These are phyloP conservation scores for Phainopepla nitens DNA, from an alignment of 2,113 vertebrate species.

Conservation along the genomic window DNA sequence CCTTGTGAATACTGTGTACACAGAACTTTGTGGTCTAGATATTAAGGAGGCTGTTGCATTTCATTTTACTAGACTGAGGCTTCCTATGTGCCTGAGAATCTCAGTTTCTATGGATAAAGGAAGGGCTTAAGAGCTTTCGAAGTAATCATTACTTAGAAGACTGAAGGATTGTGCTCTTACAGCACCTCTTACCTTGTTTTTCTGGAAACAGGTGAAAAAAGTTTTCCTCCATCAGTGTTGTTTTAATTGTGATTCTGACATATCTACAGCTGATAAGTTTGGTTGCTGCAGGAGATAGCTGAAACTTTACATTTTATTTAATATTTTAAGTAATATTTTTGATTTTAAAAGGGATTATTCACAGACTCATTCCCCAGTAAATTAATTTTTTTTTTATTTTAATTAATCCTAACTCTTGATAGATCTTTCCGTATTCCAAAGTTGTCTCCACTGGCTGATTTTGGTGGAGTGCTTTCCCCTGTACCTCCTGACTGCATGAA, in stretches of 20 bases:
- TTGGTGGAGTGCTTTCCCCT: background rate
- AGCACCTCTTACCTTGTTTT: background rate
- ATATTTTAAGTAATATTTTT: background rate
- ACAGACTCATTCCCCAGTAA: rapidly evolving
- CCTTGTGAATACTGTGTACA: background rate
- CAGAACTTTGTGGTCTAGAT: background rate
- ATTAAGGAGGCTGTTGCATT: background rate
- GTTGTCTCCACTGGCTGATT: background rate
- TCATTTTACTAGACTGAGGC: background rate
- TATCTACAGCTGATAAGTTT: background rate
- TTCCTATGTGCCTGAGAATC: background rate
- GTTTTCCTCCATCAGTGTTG: background rate
- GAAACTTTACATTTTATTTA: background rate
- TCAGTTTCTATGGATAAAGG: background rate
- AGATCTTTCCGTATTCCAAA: background rate
- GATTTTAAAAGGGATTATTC: background rate
- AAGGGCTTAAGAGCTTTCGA: constrained; percentile 17
- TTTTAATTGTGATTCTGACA: background rate
- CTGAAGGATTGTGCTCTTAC: background rate
- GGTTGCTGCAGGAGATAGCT: background rate
- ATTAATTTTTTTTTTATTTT: rapidly evolving
- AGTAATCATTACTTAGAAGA: background rate
- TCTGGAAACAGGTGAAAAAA: background rate
- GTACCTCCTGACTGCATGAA: background rate
- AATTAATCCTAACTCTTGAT: background rate